Evolutionary conservation across 2,113 vertebrate genomes (phyloP).

Genomic region (Pholis gunnellus): DNA sequence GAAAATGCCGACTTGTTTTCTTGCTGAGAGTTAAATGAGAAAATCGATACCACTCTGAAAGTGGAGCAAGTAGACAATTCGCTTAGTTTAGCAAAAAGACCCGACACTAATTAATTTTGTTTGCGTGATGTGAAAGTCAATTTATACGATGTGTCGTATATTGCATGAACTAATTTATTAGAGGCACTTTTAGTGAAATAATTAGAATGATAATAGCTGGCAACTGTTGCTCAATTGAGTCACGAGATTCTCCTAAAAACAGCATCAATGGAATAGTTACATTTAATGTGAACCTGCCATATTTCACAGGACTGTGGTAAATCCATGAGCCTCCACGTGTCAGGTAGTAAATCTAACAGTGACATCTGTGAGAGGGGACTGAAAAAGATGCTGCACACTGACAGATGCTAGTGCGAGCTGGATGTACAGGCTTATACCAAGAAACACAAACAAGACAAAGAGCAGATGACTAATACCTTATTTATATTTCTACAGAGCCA

Average conservation of each 20-base stretch:
- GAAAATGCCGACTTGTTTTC: no score
- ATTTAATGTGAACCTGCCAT: neutral
- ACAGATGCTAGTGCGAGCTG: constrained; percentile 2
- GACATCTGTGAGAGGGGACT: neutral
- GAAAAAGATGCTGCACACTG: neutral
- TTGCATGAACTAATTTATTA: neutral
- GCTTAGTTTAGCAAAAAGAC: no score
- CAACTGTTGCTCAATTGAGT: neutral
- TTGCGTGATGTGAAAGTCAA: neutral
- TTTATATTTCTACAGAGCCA: neutral
- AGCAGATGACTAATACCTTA: neutral
- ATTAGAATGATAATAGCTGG: neutral
- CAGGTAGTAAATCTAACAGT: neutral
- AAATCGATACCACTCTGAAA: no score
- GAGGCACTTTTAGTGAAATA: neutral
- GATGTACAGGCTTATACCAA: neutral
- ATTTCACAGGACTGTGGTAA: neutral
- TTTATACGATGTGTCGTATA: neutral
- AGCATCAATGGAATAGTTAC: neutral
- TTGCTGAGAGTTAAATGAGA: no score
- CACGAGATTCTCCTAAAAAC: neutral
- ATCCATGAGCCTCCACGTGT: neutral
- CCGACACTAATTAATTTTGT: neutral
- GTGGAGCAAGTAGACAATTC: no score
- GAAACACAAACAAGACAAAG: neutral